Conservation (phyloP, 2,113 vertebrate genomes). For the Tor tambroides region DNA sequence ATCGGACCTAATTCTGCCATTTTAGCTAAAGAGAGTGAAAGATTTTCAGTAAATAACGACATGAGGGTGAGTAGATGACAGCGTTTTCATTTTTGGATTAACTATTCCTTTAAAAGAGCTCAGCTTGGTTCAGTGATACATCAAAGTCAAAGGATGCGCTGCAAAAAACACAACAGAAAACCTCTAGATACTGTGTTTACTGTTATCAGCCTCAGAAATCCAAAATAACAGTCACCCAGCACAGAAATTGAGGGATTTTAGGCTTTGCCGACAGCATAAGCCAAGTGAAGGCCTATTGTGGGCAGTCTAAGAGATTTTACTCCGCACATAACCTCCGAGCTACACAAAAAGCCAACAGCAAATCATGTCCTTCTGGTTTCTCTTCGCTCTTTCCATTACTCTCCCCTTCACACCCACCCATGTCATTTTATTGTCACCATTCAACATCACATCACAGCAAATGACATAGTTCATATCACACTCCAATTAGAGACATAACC, state of each 20-base stretch:
- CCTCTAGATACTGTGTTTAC: background rate
- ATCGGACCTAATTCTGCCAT: background rate
- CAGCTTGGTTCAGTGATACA: slow-evolving; percentile 24
- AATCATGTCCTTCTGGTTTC: slow-evolving; percentile 40
- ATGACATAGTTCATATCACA: slow-evolving; percentile 77
- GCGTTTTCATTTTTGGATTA: background rate
- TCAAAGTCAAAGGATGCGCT: slow-evolving; percentile 28
- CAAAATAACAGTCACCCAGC: background rate
- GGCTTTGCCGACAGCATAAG: background rate
- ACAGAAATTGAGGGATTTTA: slow-evolving; percentile 2
- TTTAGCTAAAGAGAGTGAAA: background rate
- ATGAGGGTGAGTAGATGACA: background rate
- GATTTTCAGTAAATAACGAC: slow-evolving; percentile 17
- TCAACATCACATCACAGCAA: slow-evolving; percentile 70
- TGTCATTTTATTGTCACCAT: slow-evolving; percentile 59
- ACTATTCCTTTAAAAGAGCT: background rate
- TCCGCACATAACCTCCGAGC: background rate
- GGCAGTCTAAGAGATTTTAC: slow-evolving; percentile 10
- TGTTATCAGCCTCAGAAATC: background rate
- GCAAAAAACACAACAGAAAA: background rate
- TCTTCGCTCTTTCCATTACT: slow-evolving; percentile 60
- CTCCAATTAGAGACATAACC: slow-evolving; percentile 73
- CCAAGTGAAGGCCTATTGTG: background rate
- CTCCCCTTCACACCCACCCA: slow-evolving; percentile 55
- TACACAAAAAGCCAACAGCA: slow-evolving; percentile 26